Percentiles rank a stretch among this genome's conserved stretches.
These are phyloP conservation scores for Malaclemys terrapin DNA, from an alignment of 2,113 vertebrate genomes.

Conservation along the genomic window DNA sequence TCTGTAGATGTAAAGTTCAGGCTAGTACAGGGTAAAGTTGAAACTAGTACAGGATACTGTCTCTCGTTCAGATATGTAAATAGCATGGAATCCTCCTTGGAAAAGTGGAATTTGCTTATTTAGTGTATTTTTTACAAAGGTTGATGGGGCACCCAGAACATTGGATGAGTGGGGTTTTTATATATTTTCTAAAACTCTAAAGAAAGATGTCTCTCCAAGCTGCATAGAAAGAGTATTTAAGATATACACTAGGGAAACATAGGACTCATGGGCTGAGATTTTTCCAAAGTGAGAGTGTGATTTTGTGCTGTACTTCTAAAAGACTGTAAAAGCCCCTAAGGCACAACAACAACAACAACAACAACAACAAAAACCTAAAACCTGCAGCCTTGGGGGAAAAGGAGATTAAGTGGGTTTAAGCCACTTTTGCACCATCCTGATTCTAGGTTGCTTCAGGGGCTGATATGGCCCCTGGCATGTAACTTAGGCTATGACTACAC, in stretches of 20 bases:
- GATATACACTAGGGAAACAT: rapidly evolving
- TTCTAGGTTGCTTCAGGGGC: background rate
- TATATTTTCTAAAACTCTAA: background rate
- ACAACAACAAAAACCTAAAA: too few species aligned
- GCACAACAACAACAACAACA: background rate
- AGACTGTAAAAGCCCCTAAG: background rate
- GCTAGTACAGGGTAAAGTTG: background rate
- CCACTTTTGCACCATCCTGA: background rate
- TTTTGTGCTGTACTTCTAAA: background rate
- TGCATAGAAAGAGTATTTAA: background rate
- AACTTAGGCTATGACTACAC: background rate
- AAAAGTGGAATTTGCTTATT: background rate
- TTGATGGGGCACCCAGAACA: background rate
- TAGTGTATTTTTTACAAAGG: background rate
- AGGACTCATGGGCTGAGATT: rapidly evolving
- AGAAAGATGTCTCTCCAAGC: rapidly evolving
- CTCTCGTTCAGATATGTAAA: background rate
- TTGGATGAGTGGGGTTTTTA: background rate
- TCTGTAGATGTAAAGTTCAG: background rate
- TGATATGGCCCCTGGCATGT: background rate
- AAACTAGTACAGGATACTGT: rapidly evolving
- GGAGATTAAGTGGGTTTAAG: background rate
- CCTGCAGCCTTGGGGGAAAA: background rate
- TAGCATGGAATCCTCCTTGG: background rate
- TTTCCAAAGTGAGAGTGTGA: background rate